These are phyloP conservation scores for Cryptosula pallasiana DNA, from an alignment of 2,888 invertebrate genomes.

Conservation along the genomic window DNA sequence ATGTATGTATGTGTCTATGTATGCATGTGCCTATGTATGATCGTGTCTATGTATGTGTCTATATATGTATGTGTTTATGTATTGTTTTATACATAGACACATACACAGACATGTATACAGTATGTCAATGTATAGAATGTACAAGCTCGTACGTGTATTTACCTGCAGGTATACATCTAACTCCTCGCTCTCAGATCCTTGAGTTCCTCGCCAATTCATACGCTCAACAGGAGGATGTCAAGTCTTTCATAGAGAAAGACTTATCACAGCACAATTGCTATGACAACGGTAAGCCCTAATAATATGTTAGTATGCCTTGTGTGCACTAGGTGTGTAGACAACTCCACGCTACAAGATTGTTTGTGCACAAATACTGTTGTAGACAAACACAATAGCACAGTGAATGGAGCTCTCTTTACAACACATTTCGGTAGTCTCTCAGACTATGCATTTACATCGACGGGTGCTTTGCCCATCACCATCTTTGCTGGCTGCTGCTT, in stretches of 20 bases:
- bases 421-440: constrained; percentile 14
- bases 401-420: constrained; percentile 1
- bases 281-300: not conserved
- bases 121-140: too few species aligned
- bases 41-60: too few species aligned
- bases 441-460: constrained; percentile 16
- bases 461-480: constrained; percentile 18
- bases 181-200: not conserved
- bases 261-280: not conserved
- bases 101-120: too few species aligned
- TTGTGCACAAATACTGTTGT: too few species aligned
- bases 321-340: too few species aligned
- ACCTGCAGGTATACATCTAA: not conserved
- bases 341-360: too few species aligned
- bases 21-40: too few species aligned
- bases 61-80: too few species aligned
- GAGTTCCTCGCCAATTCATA: not conserved
- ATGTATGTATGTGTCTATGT: too few species aligned
- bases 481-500: constrained; percentile 20
- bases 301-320: too few species aligned
- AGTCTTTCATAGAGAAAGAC: not conserved
- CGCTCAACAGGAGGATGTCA: not conserved
- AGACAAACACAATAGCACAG: not conserved
- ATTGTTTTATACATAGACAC: too few species aligned
- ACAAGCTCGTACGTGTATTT: too few species aligned